phyloP scores from a whole-genome alignment of 2,113 vertebrate species.

The Aviceda subcristata region DNA sequence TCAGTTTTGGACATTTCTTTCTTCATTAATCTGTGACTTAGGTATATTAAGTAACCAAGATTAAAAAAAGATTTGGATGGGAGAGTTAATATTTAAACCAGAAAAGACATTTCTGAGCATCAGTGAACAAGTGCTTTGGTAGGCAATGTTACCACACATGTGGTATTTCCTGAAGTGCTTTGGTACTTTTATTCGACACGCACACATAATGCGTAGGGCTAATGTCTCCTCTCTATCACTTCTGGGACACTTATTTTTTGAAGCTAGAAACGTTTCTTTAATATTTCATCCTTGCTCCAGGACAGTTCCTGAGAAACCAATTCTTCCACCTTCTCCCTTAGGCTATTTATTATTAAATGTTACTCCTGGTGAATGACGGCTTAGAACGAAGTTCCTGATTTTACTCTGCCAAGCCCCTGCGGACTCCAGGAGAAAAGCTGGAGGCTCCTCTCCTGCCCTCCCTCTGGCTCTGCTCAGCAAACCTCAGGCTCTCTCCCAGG shows the following conservation, averaged over 20 bases:
- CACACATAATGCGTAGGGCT: neutral
- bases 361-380: fast-evolving
- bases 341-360: neutral
- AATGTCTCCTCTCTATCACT: neutral
- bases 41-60: conserved; percentile 32
- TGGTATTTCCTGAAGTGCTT: neutral
- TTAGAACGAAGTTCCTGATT: neutral
- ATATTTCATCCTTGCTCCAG: neutral
- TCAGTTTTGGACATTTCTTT: conserved; percentile 40
- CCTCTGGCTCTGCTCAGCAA: neutral
- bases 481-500: neutral
- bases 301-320: neutral
- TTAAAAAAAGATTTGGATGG: conserved; percentile 49
- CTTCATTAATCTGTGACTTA: conserved; percentile 42
- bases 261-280: neutral
- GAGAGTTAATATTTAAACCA: conserved; percentile 58
- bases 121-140: neutral
- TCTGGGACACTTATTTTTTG: neutral
- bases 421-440: neutral
- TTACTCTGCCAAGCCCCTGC: neutral
- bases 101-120: neutral
- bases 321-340: neutral
- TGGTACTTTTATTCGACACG: neutral
- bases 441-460: neutral
- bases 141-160: fast-evolving